Conservation (phyloP, 2,113 vertebrate genomes). For the Abramis brama region DNA sequence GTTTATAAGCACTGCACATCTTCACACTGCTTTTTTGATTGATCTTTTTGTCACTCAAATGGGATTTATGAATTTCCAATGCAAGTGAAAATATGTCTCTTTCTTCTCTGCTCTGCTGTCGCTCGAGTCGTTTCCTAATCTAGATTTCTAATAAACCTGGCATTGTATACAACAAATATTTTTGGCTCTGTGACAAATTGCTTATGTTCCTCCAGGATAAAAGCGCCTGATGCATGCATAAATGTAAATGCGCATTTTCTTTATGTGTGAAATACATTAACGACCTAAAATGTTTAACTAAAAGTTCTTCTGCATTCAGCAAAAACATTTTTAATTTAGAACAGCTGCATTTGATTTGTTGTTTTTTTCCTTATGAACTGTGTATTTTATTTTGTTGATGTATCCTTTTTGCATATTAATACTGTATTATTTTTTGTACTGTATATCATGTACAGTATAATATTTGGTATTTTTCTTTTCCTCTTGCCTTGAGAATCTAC, state of each 20-base stretch:
- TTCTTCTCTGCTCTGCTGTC: neutral
- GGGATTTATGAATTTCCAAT: neutral
- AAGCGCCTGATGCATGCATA: neutral
- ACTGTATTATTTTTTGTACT: too few species aligned
- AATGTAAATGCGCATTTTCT: neutral
- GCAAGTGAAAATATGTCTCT: neutral
- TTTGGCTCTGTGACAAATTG: neutral
- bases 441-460: too few species aligned
- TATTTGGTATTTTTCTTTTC: too few species aligned
- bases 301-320: too few species aligned
- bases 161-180: neutral
- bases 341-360: too few species aligned
- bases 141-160: neutral
- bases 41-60: neutral
- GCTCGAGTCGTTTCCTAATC: neutral
- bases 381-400: too few species aligned
- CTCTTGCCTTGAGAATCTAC: too few species aligned
- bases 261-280: too few species aligned
- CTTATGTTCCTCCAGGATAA: neutral
- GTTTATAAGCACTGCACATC: neutral
- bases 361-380: too few species aligned
- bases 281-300: too few species aligned
- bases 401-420: too few species aligned
- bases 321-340: too few species aligned
- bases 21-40: neutral